Base-by-base conservation (phyloP, 2,888 invertebrate species). In the Allacma fusca region DNA sequence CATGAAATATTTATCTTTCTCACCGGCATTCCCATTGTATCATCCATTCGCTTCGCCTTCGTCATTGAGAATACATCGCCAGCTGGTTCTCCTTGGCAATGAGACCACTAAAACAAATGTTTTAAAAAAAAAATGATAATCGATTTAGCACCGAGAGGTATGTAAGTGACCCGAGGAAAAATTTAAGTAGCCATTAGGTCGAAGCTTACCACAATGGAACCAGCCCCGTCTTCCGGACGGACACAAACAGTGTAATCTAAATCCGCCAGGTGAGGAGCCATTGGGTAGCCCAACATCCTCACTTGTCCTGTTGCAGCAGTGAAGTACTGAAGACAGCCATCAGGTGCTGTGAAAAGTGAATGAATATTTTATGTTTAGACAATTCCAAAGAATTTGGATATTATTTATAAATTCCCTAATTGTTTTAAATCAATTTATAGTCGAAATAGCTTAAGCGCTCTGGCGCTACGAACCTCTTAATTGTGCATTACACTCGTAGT, bases 231-330 rank as follows among this genome's bases (percentile, higher is more conserved):
- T 34, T 83, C 83, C 28, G 80, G 77, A 19, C 83, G 43, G 4
- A 83, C 79, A 77, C 83, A 83, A 24, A 83, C 79, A 0, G 83
- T 81, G 78, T 83, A 82, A 69, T 82, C 83, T 29, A 83, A 72
- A 29, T 82, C 81, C 16, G 83, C 83, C 16, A 83, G 75, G 80
- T 83, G 83, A 28, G 82, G 81, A 7, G 59, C 75, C 77, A 77
- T 80, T 0, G 82, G 81, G 73, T 81, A 82, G 0, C 79, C 78
- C 7, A 79, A 43, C 21, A 79, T 79, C 21, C 59, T 13, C 0
- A 57, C 78, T 59, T 74, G 68, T 7, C 78, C 79, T 4, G 83
- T 81, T 5, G 83, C 80, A n/a, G 75, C 16, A 0, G 75, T 80
- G 28, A 68, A 80, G 43, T 82, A 83, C 64, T 83, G 83, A 1